Evolutionary conservation across 2,888 invertebrate genomes (phyloP).

Genomic region (Ectemnius cavifrons): DNA sequence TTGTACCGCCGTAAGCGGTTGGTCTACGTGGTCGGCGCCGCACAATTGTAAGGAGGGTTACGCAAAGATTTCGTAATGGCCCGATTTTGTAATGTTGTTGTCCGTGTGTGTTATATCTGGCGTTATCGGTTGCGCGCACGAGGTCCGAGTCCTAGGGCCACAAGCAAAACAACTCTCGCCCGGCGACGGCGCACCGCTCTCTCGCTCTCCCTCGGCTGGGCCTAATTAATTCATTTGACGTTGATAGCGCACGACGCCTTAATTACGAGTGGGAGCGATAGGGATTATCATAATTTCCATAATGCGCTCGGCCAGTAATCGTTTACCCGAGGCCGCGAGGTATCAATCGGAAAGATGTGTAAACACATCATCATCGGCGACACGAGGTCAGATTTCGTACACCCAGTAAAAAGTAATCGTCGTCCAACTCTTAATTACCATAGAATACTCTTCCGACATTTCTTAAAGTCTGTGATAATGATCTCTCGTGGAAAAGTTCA

Average conservation of each 20-base stretch:
- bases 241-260: constrained; percentile 29
- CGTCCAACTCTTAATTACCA: no score
- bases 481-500: no score
- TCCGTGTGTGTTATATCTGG: constrained; percentile 21
- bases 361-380: no score
- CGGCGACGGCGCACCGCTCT: constrained; percentile 6
- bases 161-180: constrained; percentile 43
- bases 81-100: constrained; percentile 66
- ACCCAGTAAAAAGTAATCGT: no score
- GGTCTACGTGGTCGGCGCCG: not conserved
- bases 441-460: no score
- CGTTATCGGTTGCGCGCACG: constrained; percentile 43
- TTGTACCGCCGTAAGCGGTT: not conserved
- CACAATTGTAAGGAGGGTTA: constrained; percentile 29
- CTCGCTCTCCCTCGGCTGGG: constrained; percentile 13
- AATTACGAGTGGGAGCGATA: constrained; percentile 52
- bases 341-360: not conserved
- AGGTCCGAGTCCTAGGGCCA: constrained; percentile 16
- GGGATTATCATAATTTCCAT: constrained; percentile 25
- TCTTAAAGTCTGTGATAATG: no score
- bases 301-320: constrained; percentile 2
- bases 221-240: constrained; percentile 52
- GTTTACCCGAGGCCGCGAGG: constrained; percentile 3
- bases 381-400: no score
- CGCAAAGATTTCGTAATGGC: constrained; percentile 66